phyloP scores from a whole-genome alignment of 2,888 invertebrate species.

The Fragum whitleyi region DNA sequence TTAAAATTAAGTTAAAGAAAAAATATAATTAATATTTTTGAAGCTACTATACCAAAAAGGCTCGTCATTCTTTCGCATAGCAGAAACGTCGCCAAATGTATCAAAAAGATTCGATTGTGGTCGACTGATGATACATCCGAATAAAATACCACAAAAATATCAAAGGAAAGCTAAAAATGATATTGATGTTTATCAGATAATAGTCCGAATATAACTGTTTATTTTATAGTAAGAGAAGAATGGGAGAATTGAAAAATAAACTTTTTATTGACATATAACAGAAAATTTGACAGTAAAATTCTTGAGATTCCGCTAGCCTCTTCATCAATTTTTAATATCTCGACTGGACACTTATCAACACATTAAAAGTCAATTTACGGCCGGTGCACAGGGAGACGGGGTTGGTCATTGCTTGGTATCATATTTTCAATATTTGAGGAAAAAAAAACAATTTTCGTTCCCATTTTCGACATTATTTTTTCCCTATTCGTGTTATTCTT shows the following conservation, averaged over 20 bases:
- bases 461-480: no score
- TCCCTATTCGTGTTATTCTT: no score
- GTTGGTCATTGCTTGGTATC: no score
- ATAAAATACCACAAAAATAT: background rate
- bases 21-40: no score
- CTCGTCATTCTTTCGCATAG: no score
- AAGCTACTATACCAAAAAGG: no score
- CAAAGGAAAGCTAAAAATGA: background rate
- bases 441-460: no score
- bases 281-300: slow-evolving; percentile 22
- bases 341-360: slow-evolving; percentile 14
- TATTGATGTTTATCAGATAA: slow-evolving; percentile 2
- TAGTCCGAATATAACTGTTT: slow-evolving; percentile 14
- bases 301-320: slow-evolving; percentile 20
- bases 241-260: slow-evolving; percentile 23
- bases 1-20: no score
- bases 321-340: slow-evolving; percentile 21
- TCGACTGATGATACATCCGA: background rate
- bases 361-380: slow-evolving; percentile 24
- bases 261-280: slow-evolving; percentile 26
- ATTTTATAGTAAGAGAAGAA: background rate
- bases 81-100: background rate
- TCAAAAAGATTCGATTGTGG: background rate
- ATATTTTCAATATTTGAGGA: no score
- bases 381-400: background rate